A percentile compares a stretch with the other conserved stretches of the same genome.
Evolutionary conservation across 2,888 invertebrate species (phyloP).

Genomic region (Ophonus ardosiacus): DNA sequence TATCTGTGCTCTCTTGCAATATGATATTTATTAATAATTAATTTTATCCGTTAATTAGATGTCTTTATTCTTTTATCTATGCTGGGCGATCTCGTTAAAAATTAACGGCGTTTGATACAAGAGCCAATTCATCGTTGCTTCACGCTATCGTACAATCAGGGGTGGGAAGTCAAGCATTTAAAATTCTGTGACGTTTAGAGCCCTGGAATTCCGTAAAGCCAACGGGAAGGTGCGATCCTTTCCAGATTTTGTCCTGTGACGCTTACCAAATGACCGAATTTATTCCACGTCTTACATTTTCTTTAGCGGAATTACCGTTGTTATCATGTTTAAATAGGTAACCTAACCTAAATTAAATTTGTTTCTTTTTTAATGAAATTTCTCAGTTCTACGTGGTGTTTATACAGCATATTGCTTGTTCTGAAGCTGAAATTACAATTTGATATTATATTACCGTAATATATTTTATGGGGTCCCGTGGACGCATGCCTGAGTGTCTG

Average conservation of each 20-base stretch:
- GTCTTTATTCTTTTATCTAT: slow-evolving; percentile 38
- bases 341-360: slow-evolving; percentile 23
- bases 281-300: slow-evolving; percentile 15
- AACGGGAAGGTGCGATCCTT: neutral
- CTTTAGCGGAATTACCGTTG: neutral
- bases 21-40: slow-evolving; percentile 43
- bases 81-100: slow-evolving; percentile 31
- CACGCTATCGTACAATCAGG: slow-evolving; percentile 12
- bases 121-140: slow-evolving; percentile 19
- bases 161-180: slow-evolving; percentile 34
- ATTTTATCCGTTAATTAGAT: slow-evolving; percentile 41
- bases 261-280: slow-evolving; percentile 19
- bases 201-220: slow-evolving; percentile 21
- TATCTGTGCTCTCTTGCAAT: neutral
- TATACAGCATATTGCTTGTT: neutral
- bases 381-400: neutral
- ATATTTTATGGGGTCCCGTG: too few relatives aligned
- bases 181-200: slow-evolving; percentile 30
- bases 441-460: too few relatives aligned
- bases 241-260: neutral
- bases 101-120: slow-evolving; percentile 41
- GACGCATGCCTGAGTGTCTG: too few relatives aligned
- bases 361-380: slow-evolving; percentile 21
- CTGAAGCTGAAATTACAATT: neutral
- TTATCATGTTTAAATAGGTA: slow-evolving; percentile 34